These are phyloP conservation scores for Melanotaenia boesemani DNA, from an alignment of 2,797 vertebrate genomes.

Conservation along the genomic window DNA sequence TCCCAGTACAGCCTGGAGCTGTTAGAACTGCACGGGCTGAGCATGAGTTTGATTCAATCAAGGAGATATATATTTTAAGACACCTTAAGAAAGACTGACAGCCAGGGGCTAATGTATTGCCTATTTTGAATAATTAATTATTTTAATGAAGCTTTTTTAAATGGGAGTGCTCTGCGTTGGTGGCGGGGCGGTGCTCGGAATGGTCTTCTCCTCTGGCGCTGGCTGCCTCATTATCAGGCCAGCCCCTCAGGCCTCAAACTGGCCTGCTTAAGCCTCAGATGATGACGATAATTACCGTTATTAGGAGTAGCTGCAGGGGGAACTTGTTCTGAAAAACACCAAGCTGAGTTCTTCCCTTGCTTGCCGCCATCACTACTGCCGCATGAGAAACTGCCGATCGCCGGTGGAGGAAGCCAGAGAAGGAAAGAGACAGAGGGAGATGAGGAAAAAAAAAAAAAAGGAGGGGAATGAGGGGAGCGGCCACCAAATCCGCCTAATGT, in stretches of 20 bases:
- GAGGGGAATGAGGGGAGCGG: slow-evolving; percentile 74
- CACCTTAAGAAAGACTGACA: slow-evolving; percentile 77
- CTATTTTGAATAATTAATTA: slow-evolving; percentile 85
- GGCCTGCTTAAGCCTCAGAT: slow-evolving; percentile 86
- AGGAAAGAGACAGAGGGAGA: slow-evolving; percentile 67
- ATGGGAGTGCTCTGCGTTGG: slow-evolving; percentile 72
- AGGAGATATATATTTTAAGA: slow-evolving; percentile 78
- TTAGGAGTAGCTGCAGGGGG: slow-evolving; percentile 87
- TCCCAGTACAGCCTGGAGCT: slow-evolving; percentile 64
- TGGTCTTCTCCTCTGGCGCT: slow-evolving; percentile 77
- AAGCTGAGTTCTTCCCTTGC: slow-evolving; percentile 76
- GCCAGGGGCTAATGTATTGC: slow-evolving; percentile 75
- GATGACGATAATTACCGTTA: slow-evolving; percentile 89
- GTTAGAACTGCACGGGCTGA: slow-evolving; percentile 60
- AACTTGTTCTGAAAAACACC: slow-evolving; percentile 84
- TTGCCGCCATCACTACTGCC: slow-evolving; percentile 50
- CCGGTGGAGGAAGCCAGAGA: slow-evolving; percentile 72
- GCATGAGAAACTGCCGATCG: slow-evolving; percentile 72
- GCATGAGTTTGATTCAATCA: slow-evolving; percentile 77
- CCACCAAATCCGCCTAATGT: slow-evolving; percentile 87
- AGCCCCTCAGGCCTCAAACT: slow-evolving; percentile 82
- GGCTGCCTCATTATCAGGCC: slow-evolving; percentile 81
- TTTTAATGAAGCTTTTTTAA: slow-evolving; percentile 85
- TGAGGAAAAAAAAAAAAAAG: slow-evolving; percentile 48
- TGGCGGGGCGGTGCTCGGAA: slow-evolving; percentile 74